Evolutionary conservation across 2,888 invertebrate species (phyloP).

Genomic region (Xanthorhoe spadicearia): DNA sequence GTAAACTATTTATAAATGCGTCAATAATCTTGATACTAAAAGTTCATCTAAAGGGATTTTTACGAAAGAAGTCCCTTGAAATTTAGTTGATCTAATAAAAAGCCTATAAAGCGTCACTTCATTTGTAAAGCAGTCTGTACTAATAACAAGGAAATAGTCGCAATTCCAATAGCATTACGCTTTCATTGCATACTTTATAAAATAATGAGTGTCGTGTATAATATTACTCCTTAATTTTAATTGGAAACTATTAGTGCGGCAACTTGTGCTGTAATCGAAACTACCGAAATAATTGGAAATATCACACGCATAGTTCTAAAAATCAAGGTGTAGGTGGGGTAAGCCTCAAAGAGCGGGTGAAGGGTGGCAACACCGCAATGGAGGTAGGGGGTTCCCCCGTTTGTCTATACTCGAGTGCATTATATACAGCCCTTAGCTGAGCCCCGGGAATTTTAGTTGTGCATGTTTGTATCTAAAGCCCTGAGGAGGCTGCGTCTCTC

Average conservation of each 20-base stretch:
- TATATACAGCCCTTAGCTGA: slow-evolving; percentile 65
- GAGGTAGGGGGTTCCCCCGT: slow-evolving; percentile 44
- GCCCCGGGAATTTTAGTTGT: slow-evolving; percentile 73
- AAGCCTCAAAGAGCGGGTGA: slow-evolving; percentile 46
- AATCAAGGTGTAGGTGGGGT: slow-evolving; percentile 71
- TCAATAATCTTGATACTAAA: no score
- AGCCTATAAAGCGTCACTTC: no score
- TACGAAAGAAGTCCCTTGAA: no score
- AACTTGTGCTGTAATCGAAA: slow-evolving; percentile 13
- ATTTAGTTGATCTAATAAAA: no score
- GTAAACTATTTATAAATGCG: no score
- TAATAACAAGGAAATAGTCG: no score
- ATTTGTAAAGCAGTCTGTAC: no score
- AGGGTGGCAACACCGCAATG: slow-evolving; percentile 34
- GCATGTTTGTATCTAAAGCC: slow-evolving; percentile 56
- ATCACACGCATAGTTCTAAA: slow-evolving; percentile 63
- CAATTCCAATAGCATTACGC: neutral
- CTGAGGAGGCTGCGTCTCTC: slow-evolving; percentile 6
- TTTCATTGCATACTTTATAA: neutral
- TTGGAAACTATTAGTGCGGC: slow-evolving; percentile 1
- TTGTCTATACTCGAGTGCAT: slow-evolving; percentile 76
- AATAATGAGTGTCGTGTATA: neutral
- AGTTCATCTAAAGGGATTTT: no score
- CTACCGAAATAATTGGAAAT: slow-evolving; percentile 39
- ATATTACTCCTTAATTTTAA: slow-evolving; percentile 6